Base-by-base conservation (phyloP, 92 coral and sea anemone species). In the Pocillopora grandis region DNA sequence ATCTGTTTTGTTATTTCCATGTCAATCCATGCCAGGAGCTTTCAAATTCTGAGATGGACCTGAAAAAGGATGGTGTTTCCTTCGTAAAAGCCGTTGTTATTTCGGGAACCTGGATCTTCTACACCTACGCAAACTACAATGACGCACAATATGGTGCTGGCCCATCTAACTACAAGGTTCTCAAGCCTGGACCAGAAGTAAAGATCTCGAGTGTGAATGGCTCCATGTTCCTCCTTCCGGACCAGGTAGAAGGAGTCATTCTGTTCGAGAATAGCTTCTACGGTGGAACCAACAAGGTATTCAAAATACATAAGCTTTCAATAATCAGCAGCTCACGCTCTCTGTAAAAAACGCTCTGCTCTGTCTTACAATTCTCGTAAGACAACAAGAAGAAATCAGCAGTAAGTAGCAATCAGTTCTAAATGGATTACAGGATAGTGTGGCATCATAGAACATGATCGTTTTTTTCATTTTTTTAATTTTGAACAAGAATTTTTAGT, bases 71-170 rank as follows among this genome's bases (percentile, higher is more conserved):
- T 8, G 75, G 12, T 15, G 18, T 12, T 10, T 36, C 4, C 4
- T 42, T 42, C 9, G 17, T 1, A 17, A 16, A 23, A 72, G 76
- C 76, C 8, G 76, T 12, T 0, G 76, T 72, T 14, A 27, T 12
- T 5, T 9, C 76, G 15, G 76, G 76, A 72, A 72, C 76, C 9
- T 72, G 76, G 76, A 72, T 72, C 60, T 37, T 72, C 58, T 72
- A 72, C 76, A 72, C 76, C 0, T 1, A 37, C 0, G 11, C 27
- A 11, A 15, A 72, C n/a, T 72, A 18, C 21, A 72, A 72, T 37
- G 27, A 18, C 11, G 23, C 9, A 15, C 12, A 42, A 17, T 6
- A 0, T 8, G 76, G 59, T 17, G 76, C 58, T 13, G 9, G 23
- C 8, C 20, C 12, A 15, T 5, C 21, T 10, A 72, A 72, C 27